Percentiles rank a stretch among this genome's conserved stretches.
Evolutionary conservation across 2,113 vertebrate genomes (phyloP).

Genomic region (Rhabdomys dilectus): DNA sequence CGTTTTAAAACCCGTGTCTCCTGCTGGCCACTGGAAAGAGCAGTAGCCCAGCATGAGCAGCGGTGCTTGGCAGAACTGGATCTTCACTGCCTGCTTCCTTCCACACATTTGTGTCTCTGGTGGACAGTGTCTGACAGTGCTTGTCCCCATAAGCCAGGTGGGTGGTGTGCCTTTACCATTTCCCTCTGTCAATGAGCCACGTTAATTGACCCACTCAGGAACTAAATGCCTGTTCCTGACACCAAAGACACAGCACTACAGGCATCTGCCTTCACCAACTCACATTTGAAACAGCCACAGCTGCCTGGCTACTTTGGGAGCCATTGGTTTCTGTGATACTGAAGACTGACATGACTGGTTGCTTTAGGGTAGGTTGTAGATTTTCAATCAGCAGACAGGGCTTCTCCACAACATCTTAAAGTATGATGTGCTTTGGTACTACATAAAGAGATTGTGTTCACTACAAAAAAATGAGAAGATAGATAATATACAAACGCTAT

Average conservation of each 20-base stretch:
- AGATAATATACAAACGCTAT: not conserved
- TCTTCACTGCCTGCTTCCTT: constrained; percentile 55
- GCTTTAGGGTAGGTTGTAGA: not conserved
- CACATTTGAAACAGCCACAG: constrained; percentile 55
- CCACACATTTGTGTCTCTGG: constrained; percentile 58
- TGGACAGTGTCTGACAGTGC: constrained; percentile 47
- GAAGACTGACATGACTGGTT: constrained; percentile 45
- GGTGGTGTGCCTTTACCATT: constrained; percentile 33
- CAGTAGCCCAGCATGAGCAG: constrained; percentile 16
- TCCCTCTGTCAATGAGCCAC: constrained; percentile 59
- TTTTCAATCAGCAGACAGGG: constrained; percentile 38
- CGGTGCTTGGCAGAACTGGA: constrained; percentile 52
- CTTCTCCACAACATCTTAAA: constrained; percentile 1
- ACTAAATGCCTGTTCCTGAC: constrained; percentile 51
- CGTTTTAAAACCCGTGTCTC: constrained; percentile 29
- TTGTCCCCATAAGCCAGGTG: not conserved
- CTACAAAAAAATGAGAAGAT: constrained; percentile 43
- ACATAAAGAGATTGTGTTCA: not conserved
- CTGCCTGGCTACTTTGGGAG: constrained; percentile 39
- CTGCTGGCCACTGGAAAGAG: constrained; percentile 48
- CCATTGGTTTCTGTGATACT: constrained; percentile 34
- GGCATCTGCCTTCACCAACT: constrained; percentile 61
- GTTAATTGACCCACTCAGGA: constrained; percentile 57
- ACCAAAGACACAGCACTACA: constrained; percentile 35
- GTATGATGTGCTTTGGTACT: constrained; percentile 45